A percentile compares a stretch with the other conserved stretches of the same genome.
Evolutionary conservation across 1,140 invertebrate genomes (phyloP).

Genomic region (Drosophila arawakana): DNA sequence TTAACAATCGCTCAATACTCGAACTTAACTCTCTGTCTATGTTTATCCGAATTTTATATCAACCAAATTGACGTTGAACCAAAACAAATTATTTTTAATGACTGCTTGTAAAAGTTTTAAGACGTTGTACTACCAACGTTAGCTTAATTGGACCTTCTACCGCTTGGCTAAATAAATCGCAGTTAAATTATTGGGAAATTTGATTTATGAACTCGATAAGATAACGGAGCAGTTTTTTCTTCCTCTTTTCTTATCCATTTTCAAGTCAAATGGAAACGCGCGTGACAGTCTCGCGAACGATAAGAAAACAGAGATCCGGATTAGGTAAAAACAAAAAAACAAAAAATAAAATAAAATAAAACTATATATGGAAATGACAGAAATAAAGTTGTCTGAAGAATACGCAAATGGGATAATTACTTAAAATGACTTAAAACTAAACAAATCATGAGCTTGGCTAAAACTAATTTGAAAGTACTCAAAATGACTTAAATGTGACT

Average conservation of each 20-base stretch:
- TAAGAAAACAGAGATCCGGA: conserved; percentile 11
- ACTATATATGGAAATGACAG: background rate
- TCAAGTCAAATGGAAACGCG: conserved; percentile 6
- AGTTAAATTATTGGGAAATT: conserved; percentile 29
- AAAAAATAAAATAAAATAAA: background rate
- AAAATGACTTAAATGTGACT: background rate
- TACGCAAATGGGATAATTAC: background rate
- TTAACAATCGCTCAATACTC: too few species aligned
- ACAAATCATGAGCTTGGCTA: background rate
- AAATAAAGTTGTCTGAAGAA: background rate
- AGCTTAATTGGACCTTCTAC: conserved; percentile 23
- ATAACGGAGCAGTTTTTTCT: conserved; percentile 14
- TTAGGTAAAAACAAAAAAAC: background rate
- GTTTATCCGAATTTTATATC: background rate
- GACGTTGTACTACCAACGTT: background rate
- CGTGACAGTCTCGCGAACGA: conserved; percentile 6
- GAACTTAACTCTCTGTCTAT: too few species aligned
- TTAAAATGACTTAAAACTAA: background rate
- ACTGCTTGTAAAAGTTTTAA: background rate
- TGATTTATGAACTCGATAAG: conserved; percentile 34
- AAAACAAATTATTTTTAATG: background rate
- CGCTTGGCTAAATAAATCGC: conserved; percentile 27
- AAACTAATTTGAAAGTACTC: conserved; percentile 2
- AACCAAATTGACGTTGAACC: background rate
- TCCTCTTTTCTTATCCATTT: background rate